phyloP scores from a whole-genome alignment of 30 jellyfish, hydroid and myxozoan genomes.

The Haliclystus octoradiatus region DNA sequence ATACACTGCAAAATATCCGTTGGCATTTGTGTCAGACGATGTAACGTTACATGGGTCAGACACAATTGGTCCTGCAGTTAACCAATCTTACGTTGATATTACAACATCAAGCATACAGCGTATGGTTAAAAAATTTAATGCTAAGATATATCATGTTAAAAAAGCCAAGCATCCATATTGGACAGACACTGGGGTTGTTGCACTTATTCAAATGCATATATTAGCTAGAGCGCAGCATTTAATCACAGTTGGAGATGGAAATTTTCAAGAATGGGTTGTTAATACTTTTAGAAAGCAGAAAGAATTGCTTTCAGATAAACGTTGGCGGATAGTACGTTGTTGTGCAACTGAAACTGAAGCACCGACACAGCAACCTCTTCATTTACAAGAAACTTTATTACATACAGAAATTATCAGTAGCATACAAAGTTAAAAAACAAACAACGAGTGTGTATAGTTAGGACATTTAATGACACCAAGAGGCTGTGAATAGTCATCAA shows the following conservation, averaged over 20 bases:
- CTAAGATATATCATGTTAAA: constrained; percentile 30
- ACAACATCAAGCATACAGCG: constrained; percentile 8
- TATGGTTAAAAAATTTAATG: constrained; percentile 33
- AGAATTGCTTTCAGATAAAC: not conserved
- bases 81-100: constrained; percentile 9
- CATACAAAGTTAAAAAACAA: too few species aligned
- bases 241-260: constrained; percentile 91
- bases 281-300: constrained; percentile 42
- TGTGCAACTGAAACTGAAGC: too few species aligned
- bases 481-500: too few species aligned
- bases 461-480: too few species aligned
- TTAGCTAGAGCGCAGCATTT: constrained; percentile 59
- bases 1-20: constrained; percentile 7
- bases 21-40: constrained; percentile 65
- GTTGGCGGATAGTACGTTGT: not conserved
- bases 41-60: constrained; percentile 80
- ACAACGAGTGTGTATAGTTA: too few species aligned
- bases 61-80: constrained; percentile 31
- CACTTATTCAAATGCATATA: constrained; percentile 54
- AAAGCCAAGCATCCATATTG: constrained; percentile 50
- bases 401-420: too few species aligned
- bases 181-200: constrained; percentile 96
- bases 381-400: too few species aligned
- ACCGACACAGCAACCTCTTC: too few species aligned
- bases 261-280: constrained; percentile 88